Evolutionary conservation across 1,140 invertebrate species (phyloP).

Genomic region (Zeugodacus cucurbitae): DNA sequence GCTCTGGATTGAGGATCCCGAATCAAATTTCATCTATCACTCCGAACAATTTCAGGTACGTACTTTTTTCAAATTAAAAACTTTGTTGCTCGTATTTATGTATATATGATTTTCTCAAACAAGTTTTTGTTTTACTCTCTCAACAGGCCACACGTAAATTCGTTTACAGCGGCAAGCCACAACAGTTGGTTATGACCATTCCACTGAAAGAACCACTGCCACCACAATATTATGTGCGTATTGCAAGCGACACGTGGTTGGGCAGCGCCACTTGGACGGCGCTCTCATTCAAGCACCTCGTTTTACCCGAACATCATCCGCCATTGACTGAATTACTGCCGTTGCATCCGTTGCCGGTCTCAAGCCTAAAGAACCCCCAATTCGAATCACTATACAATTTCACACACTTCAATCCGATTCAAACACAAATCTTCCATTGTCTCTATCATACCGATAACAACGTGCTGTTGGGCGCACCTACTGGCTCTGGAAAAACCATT

Average conservation of each 20-base stretch:
- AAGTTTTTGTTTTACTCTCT: neutral
- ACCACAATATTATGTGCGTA: constrained; percentile 90
- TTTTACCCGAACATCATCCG: constrained; percentile 91
- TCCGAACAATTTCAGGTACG: constrained; percentile 85
- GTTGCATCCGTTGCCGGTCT: constrained; percentile 89
- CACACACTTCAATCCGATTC: constrained; percentile 98
- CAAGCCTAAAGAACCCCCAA: constrained; percentile 79
- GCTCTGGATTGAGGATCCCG: constrained; percentile 98
- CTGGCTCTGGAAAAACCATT: constrained; percentile 98
- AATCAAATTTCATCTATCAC: constrained; percentile 95
- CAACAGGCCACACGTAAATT: constrained; percentile 83
- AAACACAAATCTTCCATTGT: constrained; percentile 98
- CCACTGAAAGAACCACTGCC: constrained; percentile 92
- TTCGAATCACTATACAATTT: constrained; percentile 91
- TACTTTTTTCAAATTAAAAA: neutral
- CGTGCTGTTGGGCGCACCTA: constrained; percentile 95
- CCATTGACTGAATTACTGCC: constrained; percentile 94
- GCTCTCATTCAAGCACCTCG: constrained; percentile 89
- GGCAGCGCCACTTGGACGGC: constrained; percentile 80
- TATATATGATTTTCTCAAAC: neutral
- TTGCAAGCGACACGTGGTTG: constrained; percentile 92
- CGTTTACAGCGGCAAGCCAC: constrained; percentile 76
- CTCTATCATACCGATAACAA: constrained; percentile 96
- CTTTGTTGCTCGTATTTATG: neutral
- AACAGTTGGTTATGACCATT: constrained; percentile 95